Evolutionary conservation across 1,140 invertebrate genomes (phyloP), one percentile per base, ranked within the genome.

Genomic region (Hydropsyche tenuis): DNA sequence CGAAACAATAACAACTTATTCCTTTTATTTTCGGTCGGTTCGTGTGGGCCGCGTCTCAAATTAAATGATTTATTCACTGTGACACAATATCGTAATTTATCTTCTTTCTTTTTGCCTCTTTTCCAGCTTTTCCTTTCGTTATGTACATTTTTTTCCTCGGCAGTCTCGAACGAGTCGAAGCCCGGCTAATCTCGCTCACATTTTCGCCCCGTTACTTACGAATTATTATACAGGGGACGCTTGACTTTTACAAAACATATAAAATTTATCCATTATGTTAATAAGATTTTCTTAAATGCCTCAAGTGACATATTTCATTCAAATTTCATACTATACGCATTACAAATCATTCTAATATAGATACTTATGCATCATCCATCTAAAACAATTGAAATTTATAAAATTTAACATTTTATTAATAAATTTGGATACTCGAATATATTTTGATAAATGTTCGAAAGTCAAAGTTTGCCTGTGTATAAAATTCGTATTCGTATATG

Each of bases 41-140:
- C 65, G 43, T 69, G 23, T 63, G 30, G 20, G 60, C 42, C 42
- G 37, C 43, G 46, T 72, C 53, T 72, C 69, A 72, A 72, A 72
- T 72, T 72, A 72, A 72, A 72, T 72, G 69, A 72, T 72, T 72
- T 72, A 72, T 72, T 72, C 69, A 62, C 53, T 72, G 69, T 72
- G 69, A 72, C 69, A 63, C 51, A 72, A 60, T 63, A 63, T 63
- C 60, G 69, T 63, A 72, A 72, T 72, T 72, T 72, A 72, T 72
- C 53, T 72, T 72, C 69, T 72, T 72, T 72, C 53, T 72, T 63
- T 63, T 16, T 16, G 30, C 65, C 42, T 22, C 69, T 63, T 63
- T 63, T 9, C 27, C 14, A 16, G 16, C 64, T 48, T 46, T 48
- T 48, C 30, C 43, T 37, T 37, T 37, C 30, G 30, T 37, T 37